These are phyloP conservation scores for Hydraecia micacea DNA, from an alignment of 2,888 invertebrate genomes.

Conservation along the genomic window DNA sequence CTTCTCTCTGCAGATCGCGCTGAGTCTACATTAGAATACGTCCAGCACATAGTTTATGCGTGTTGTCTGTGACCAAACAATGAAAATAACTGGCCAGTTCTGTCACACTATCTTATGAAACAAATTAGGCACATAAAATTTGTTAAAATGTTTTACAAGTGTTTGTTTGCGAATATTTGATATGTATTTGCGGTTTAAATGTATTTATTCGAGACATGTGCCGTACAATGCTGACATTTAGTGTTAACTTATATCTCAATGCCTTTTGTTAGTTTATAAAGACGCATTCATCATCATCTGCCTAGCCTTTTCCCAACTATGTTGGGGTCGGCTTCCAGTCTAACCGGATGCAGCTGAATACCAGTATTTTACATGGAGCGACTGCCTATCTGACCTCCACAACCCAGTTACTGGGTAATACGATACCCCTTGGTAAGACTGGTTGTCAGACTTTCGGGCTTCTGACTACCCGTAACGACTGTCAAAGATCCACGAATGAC, in stretches of 20 bases:
- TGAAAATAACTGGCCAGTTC: slow-evolving; percentile 50
- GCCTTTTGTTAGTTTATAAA: slow-evolving; percentile 3
- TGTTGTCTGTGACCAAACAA: slow-evolving; percentile 59
- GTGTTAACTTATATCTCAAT: slow-evolving; percentile 11
- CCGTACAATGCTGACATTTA: slow-evolving; percentile 27
- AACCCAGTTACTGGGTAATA: too few relatives aligned
- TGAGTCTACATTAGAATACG: slow-evolving; percentile 63
- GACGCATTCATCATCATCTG: not conserved
- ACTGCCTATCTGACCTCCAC: too few relatives aligned
- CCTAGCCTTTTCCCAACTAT: too few relatives aligned
- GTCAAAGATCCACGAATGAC: too few relatives aligned
- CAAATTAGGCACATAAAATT: slow-evolving; percentile 56
- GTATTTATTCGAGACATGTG: slow-evolving; percentile 43
- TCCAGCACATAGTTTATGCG: slow-evolving; percentile 61
- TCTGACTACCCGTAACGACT: too few relatives aligned
- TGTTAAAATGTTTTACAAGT: slow-evolving; percentile 54
- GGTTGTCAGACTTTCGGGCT: too few relatives aligned
- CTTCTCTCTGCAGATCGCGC: slow-evolving; percentile 42
- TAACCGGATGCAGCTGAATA: too few relatives aligned
- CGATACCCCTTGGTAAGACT: too few relatives aligned
- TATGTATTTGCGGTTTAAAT: slow-evolving; percentile 42
- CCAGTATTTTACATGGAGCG: too few relatives aligned
- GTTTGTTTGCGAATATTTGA: slow-evolving; percentile 41
- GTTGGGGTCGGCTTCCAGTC: too few relatives aligned
- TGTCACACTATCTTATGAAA: slow-evolving; percentile 53